These are phyloP conservation scores for Agrilus mali DNA, from an alignment of 2,888 invertebrate genomes.

Conservation along the genomic window DNA sequence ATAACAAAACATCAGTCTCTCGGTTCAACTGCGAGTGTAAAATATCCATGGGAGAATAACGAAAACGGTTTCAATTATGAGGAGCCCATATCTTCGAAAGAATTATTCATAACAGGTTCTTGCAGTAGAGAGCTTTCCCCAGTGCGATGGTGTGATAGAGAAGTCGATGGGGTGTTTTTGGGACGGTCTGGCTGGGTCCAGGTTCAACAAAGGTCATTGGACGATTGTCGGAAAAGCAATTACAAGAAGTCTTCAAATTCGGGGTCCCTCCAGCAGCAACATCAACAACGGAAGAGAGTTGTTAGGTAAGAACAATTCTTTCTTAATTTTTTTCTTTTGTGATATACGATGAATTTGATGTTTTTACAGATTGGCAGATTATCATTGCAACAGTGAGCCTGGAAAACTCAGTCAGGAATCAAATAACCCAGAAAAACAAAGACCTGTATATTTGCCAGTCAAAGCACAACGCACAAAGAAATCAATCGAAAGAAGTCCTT, in stretches of 20 bases:
- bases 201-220: slow-evolving; percentile 42
- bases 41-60: slow-evolving; percentile 15
- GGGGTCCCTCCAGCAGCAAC: slow-evolving; percentile 29
- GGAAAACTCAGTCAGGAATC: slow-evolving; percentile 13
- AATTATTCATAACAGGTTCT: slow-evolving; percentile 32
- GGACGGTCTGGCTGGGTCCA: slow-evolving; percentile 45
- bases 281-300: slow-evolving; percentile 33
- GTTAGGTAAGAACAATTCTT: too few relatives aligned
- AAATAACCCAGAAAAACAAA: slow-evolving; percentile 15
- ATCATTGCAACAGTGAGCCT: slow-evolving; percentile 37
- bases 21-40: slow-evolving; percentile 14
- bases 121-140: slow-evolving; percentile 42
- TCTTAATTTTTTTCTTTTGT: too few relatives aligned
- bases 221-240: slow-evolving; percentile 35
- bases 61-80: slow-evolving; percentile 22
- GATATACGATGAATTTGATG: too few relatives aligned
- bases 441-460: slow-evolving; percentile 31
- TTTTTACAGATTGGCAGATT: slow-evolving; percentile 31
- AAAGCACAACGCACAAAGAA: slow-evolving; percentile 28
- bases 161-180: slow-evolving; percentile 45
- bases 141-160: slow-evolving; percentile 45
- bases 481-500: slow-evolving; percentile 26
- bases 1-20: slow-evolving; percentile 27
- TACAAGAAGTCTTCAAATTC: slow-evolving; percentile 24
- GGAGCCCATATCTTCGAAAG: slow-evolving; percentile 34